Conservation (phyloP, 2,113 vertebrate genomes). For the Tachuris rubrigastra region DNA sequence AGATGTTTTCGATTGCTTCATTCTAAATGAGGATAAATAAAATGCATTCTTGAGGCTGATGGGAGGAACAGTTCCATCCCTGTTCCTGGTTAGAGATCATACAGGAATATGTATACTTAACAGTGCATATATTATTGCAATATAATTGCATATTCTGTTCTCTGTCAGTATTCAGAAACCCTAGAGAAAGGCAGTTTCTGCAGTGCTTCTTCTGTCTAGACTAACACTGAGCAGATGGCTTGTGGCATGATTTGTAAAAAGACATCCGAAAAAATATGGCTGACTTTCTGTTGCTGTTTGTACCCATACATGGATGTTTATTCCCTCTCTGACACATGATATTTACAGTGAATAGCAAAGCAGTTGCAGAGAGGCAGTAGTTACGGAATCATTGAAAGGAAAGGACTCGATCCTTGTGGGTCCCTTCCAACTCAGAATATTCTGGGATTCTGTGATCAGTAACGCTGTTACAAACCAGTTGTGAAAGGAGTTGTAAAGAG, state of each 20-base stretch:
- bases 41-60: background rate
- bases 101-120: background rate
- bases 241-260: background rate
- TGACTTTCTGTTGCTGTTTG: background rate
- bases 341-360: background rate
- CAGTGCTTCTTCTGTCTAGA: background rate
- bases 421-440: background rate
- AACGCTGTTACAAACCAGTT: background rate
- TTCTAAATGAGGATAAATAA: background rate
- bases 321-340: background rate
- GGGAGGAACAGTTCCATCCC: background rate
- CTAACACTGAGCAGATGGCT: background rate
- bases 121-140: background rate
- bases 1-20: background rate
- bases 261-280: background rate
- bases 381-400: background rate
- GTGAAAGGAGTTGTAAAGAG: background rate
- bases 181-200: background rate
- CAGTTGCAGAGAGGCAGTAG: background rate
- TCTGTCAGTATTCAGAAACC: background rate
- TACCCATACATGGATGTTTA: background rate
- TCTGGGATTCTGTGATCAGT: background rate
- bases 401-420: background rate
- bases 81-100: background rate
- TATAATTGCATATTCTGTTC: background rate